Base-by-base conservation (phyloP, 1,140 invertebrate species). In the Subanguina moxae region DNA sequence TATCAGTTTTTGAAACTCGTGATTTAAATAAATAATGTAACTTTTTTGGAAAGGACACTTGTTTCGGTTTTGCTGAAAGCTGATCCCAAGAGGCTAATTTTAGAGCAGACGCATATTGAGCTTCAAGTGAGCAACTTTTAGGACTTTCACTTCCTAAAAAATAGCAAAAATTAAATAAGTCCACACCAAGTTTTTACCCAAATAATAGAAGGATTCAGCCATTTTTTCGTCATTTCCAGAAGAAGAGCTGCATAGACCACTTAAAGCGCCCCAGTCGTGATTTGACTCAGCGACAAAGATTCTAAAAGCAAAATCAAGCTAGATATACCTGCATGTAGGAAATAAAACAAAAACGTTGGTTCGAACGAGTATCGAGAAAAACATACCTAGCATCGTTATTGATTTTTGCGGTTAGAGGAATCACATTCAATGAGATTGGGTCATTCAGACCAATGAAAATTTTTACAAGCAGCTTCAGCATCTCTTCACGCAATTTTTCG, bases 51-150 rank as follows among this genome's bases (percentile, higher is more conserved):
- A 52, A 52, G 17, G 48, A 52, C 8, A 52, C 17, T 15, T 52
- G 48, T 1, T 19, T 21, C 23, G 48, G 17, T 52, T 7, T 15
- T 5, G 3, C 23, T 52, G 48, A 52, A 21, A 52, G 48, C 23
- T 52, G 48, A 52, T 52, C 48, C 48, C 48, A 52, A 5, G 48
- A 52, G 3, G 48, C 48, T 15, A 52, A 52, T 52, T 52, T 52
- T 25, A 52, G 3, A 21, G 15, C 48, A 8, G 48, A 52, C 3
- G n/a, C 23, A 52, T 52, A 52, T 3, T 52, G n/a, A 25, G n/a
- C n/a, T 52, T 52, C 48, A 25, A 52, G 3, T 15, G 48, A 52
- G 23, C 48, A 52, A 52, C 17, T 52, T 52, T 15, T 3, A 52
- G 17, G 3, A 25, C 15, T 52, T 52, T 52, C 3, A 52, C 48